Evolutionary conservation across 1,140 invertebrate species (phyloP), one percentile per base, ranked within the genome.

Genomic region (Zaprionus lachaisei): DNA sequence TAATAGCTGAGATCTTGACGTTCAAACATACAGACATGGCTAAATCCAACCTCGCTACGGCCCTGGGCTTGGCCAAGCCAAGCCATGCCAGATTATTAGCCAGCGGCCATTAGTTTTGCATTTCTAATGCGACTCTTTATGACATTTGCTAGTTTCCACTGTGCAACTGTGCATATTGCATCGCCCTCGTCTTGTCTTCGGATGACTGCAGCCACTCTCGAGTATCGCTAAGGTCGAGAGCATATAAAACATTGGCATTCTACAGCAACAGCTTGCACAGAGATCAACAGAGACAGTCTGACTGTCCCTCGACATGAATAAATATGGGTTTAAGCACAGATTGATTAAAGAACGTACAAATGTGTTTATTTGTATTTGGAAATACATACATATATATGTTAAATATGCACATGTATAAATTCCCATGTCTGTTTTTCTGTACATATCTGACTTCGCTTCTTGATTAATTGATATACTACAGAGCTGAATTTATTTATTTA

Each of bases 71-170:
- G 58, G 28, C 58, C 72, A 69, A 54, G 55, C 37, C 15, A 49
- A 70, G 80, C 66, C 76, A 65, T 82, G 70, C 55, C 76, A 71
- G 70, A 75, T 68, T 77, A 73, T 77, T 79, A 77, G 77, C 72
- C 69, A 56, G 60, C 73, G 71, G 80, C 80, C 80, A 83, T 83
- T 83, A 68, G 79, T 85, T 81, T 69, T 69, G 66, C 82, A 84
- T 84, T 85, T 84, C 72, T 66, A 79, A 81, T 85, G 80, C 75
- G 71, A 72, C 66, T 68, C 69, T 79, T 85, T 84, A 79, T 79
- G 82, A 69, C 77, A 72, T 76, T 77, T 77, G 61, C 47, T 12
- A 51, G 47, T 51, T 44, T 44, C 41, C 41, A 44, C 41, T 26
- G 41, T 67, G 22, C 24, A 56, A 55, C 31, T 22, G 47, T 24